Base-by-base conservation (phyloP, 2,113 vertebrate genomes). In the Coptodon bakossiorum region DNA sequence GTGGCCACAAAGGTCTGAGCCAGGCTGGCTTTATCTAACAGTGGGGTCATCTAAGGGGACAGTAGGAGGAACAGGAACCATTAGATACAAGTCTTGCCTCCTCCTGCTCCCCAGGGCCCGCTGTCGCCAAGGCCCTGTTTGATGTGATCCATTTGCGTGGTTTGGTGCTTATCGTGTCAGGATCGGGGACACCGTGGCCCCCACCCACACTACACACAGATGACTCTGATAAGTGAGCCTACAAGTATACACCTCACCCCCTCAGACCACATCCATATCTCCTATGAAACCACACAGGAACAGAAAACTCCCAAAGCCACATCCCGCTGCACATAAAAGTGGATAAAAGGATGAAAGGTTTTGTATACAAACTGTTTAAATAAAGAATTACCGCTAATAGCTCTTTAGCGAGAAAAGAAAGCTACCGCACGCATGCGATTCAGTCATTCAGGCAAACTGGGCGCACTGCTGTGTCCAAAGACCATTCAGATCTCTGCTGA, bases 281-380 rank as follows among this genome's bases (percentile, higher is more conserved):
- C 89, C 83, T 66, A 86, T 86, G 87, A 88, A 95, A 87, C 91
- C 94, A 92, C 93, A 92, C 93, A 94, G 94, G 94, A 96, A 95
- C 89, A 84, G 94, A 94, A 94, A 94, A 93, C 95, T 95, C 95
- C 95, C 92, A 93, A 88, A 94, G 94, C 91, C 91, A 95, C 92
- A 95, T 95, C 93, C 95, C 88, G 53, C 91, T 90, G 92, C 89
- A 96, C 94, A 96, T 95, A 94, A 95, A 93, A 96, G 93, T 93
- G 91, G 94, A 97, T 96, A 96, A 96, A 96, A 92, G 94, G 95
- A 97, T 96, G 96, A 97, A 97, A 95, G 95, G 94, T 85, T 96
- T 92, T 95, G 95, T 96, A 94, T 95, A 96, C 95, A 96, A 97
- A 96, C 96, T 95, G 94, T 96, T 96, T 95, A 96, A 96, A 96